Evolutionary conservation across 2,113 vertebrate species (phyloP).

Genomic region (Fulmarus glacialis): DNA sequence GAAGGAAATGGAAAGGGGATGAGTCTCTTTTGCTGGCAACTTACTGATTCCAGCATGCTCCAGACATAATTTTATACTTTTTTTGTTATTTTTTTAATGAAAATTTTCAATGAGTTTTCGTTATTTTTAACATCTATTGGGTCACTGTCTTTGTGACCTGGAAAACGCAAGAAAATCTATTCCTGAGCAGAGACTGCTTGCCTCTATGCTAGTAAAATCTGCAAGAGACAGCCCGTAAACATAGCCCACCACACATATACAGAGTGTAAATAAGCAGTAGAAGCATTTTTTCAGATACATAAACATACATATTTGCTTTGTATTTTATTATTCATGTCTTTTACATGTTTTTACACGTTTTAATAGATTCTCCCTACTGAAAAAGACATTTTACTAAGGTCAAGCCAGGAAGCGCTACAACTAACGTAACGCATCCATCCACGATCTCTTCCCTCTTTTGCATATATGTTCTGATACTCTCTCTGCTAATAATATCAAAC

Average conservation of each 20-base stretch:
- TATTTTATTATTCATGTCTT: not conserved
- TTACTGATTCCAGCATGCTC: not conserved
- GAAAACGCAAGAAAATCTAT: conserved; percentile 47
- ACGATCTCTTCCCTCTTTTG: not conserved
- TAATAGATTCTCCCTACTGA: not conserved
- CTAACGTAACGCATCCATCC: not conserved
- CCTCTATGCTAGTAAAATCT: not conserved
- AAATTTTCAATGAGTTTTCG: not conserved
- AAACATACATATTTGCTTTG: rapidly evolving
- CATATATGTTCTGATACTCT: not conserved
- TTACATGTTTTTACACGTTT: not conserved
- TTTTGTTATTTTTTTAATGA: conserved; percentile 41
- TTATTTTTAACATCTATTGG: conserved; percentile 44
- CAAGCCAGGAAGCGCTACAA: not conserved
- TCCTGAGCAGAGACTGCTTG: conserved; percentile 8
- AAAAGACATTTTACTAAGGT: not conserved
- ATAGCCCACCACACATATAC: rapidly evolving
- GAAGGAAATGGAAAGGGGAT: not conserved
- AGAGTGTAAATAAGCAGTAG: not conserved
- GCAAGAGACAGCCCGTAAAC: not conserved
- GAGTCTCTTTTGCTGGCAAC: not conserved
- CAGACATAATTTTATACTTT: not conserved
- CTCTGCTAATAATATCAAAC: not conserved
- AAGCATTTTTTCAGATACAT: not conserved
- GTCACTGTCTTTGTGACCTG: conserved; percentile 44